Percentiles rank a stretch among this genome's conserved stretches.
Conservation (phyloP, 1,140 invertebrate species). For the Amyelois transitella region DNA sequence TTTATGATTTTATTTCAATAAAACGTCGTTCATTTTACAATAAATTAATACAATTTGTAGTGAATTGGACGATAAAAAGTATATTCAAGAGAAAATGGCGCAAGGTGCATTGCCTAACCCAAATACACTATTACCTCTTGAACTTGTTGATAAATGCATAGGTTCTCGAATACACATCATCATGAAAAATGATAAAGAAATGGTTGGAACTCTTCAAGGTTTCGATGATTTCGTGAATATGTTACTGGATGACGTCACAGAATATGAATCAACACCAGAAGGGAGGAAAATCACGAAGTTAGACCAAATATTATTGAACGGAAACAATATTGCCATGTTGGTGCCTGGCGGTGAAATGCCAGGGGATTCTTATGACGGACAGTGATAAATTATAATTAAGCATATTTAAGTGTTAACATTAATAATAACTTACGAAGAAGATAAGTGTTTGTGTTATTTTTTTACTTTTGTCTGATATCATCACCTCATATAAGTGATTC, state of each 20-base stretch:
- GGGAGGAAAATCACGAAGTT: slow-evolving; percentile 97
- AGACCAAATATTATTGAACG: slow-evolving; percentile 98
- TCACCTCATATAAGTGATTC: too few species aligned
- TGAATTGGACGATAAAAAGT: background rate
- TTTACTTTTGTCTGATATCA: too few species aligned
- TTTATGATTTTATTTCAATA: too few species aligned
- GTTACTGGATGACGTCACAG: slow-evolving; percentile 94
- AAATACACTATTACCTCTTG: slow-evolving; percentile 74
- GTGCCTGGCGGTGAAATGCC: slow-evolving; percentile 69
- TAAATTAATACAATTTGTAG: too few species aligned
- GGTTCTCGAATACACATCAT: slow-evolving; percentile 99
- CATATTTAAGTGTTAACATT: slow-evolving; percentile 1
- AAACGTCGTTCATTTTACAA: too few species aligned
- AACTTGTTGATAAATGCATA: slow-evolving; percentile 99
- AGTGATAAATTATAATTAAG: slow-evolving; percentile 25
- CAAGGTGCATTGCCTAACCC: slow-evolving; percentile 56
- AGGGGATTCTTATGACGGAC: slow-evolving; percentile 56
- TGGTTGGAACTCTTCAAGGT: slow-evolving; percentile 96
- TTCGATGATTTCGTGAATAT: slow-evolving; percentile 99
- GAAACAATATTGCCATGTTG: slow-evolving; percentile 99
- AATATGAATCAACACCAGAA: slow-evolving; percentile 97
- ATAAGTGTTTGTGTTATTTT: background rate
- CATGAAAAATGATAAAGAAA: slow-evolving; percentile 99
- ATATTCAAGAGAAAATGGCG: slow-evolving; percentile 30
- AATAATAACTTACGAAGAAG: background rate